phyloP scores from a whole-genome alignment of 2,888 invertebrate species.

The Dioctria linearis region DNA sequence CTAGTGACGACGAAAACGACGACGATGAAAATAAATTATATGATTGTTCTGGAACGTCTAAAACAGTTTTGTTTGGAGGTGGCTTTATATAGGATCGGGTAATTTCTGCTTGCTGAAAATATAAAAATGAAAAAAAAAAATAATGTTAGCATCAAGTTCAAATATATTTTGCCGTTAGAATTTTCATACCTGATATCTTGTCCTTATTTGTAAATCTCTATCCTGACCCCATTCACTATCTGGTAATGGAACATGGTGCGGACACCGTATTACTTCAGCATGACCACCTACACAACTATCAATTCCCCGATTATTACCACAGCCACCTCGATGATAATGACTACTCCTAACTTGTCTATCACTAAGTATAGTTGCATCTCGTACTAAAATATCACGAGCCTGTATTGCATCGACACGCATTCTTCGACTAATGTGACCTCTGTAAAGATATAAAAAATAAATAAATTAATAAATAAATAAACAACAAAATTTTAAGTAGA shows the following conservation, averaged over 20 bases:
- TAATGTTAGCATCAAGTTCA: neutral
- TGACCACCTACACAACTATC: conserved; percentile 53
- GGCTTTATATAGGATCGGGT: conserved; percentile 78
- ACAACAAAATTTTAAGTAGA: too few species aligned
- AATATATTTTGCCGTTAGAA: conserved; percentile 13
- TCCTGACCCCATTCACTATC: conserved; percentile 79
- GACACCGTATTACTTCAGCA: conserved; percentile 69
- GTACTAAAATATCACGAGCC: conserved; percentile 68
- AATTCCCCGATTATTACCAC: conserved; percentile 52
- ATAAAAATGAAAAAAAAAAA: conserved; percentile 19
- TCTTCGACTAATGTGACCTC: conserved; percentile 70
- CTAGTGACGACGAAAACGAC: conserved; percentile 55
- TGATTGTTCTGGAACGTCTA: conserved; percentile 76
- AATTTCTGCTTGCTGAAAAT: conserved; percentile 77
- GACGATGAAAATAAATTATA: conserved; percentile 63
- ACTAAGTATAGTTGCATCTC: conserved; percentile 62
- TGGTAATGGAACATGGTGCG: conserved; percentile 78
- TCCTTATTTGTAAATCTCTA: conserved; percentile 76
- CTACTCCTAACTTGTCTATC: conserved; percentile 62
- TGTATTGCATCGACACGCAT: conserved; percentile 70
- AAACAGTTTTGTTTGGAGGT: conserved; percentile 79
- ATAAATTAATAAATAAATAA: neutral
- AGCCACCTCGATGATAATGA: conserved; percentile 60
- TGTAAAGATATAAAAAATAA: conserved; percentile 58
- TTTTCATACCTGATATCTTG: conserved; percentile 75